Evolutionary conservation across 35 echinoderm and acorn worm genomes (phyloP), one percentile per base, ranked within the genome.

Genomic region (Eucidaris tribuloides): DNA sequence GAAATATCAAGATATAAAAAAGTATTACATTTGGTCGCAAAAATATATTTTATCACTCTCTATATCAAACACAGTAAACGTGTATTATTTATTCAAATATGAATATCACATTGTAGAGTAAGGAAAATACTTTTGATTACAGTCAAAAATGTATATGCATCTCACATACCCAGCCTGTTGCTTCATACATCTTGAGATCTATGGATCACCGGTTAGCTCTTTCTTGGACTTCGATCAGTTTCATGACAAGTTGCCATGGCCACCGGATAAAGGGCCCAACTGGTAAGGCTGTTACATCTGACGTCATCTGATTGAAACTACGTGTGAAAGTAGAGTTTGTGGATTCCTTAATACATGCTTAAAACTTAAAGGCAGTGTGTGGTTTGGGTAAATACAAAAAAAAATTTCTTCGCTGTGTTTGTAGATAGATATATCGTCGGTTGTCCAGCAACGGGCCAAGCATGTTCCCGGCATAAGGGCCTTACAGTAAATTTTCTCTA

Each of bases 131-230:
- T n/a, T n/a, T n/a, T n/a, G n/a, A n/a, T n/a, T n/a, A n/a, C n/a
- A n/a, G n/a, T n/a, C n/a, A n/a, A n/a, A n/a, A n/a, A n/a, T n/a
- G n/a, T n/a, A n/a, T n/a, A n/a, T n/a, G n/a, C n/a, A 32, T 64
- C 17, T 19, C 39, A 38, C 84, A 32, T 61, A 92, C 91, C 91
- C 91, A 93, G 20, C 58, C 65, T 4, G 85, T 93, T 1, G 85
- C 84, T 0, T 83, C 64, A 68, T 88, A 93, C 91, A 93, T 93
- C 57, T 93, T 93, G 13, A 88, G 7, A 24, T 93, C 91, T 29
- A 93, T 45, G 0, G 91, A 85, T 37, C 88, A 84, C 11, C 91
- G 84, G 0, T 52, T 60, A 17, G 88, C 78, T 46, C 83, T 71
- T 27, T 58, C 85, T 17, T 64, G 20, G 41, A 93, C 82, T 14